Evolutionary conservation across 2,888 invertebrate genomes (phyloP).

Genomic region (Ichneumoninae sp.): DNA sequence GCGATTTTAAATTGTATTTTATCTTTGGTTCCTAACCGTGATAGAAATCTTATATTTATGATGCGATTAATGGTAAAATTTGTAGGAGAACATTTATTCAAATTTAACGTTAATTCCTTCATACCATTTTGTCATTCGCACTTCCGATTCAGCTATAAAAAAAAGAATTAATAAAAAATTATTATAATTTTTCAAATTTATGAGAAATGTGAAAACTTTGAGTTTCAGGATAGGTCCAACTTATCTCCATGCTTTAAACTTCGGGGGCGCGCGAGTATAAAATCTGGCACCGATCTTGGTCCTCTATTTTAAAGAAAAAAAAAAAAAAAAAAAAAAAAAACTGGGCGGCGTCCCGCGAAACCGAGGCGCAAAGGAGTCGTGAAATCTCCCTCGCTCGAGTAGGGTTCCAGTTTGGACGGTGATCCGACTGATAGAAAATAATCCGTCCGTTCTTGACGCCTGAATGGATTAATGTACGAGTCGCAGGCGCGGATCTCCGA

Average conservation of each 20-base stretch:
- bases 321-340: neutral
- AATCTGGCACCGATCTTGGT: neutral
- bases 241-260: neutral
- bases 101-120: no score
- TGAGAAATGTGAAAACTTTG: neutral
- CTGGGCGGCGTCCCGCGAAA: neutral
- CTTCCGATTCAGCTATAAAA: no score
- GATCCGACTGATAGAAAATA: conserved; percentile 43
- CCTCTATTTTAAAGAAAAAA: neutral
- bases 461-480: conserved; percentile 44
- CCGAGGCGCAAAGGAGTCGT: conserved; percentile 11
- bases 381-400: conserved; percentile 34
- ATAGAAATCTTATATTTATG: no score
- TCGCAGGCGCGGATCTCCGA: conserved; percentile 32
- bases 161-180: no score
- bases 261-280: neutral
- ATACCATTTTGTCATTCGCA: no score
- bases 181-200: neutral
- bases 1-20: no score
- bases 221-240: neutral
- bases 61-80: no score
- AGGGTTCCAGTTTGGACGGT: conserved; percentile 12
- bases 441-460: conserved; percentile 31
- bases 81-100: no score
- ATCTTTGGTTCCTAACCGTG: no score